Evolutionary conservation across 2,797 vertebrate species (phyloP).

Genomic region (Apogon talboti): DNA sequence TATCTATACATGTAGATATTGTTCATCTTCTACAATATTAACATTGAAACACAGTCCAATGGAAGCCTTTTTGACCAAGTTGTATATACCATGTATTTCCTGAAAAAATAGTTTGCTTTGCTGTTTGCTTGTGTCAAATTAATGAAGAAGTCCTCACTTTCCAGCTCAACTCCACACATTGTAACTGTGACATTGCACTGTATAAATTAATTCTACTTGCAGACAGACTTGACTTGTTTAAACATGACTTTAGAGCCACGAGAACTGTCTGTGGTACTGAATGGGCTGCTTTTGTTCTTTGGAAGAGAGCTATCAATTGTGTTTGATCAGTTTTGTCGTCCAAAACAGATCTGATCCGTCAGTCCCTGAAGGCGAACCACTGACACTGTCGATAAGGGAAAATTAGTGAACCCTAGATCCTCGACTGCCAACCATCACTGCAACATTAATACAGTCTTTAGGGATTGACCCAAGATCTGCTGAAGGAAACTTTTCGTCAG

Average conservation of each 20-base stretch:
- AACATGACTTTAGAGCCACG: conserved; percentile 33
- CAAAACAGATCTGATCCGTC: conserved; percentile 26
- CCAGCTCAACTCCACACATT: neutral
- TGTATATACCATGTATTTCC: no score
- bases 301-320: conserved; percentile 3
- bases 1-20: no score
- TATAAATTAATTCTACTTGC: no score
- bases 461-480: neutral
- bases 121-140: neutral
- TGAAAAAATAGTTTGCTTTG: conserved; percentile 15
- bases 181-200: no score
- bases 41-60: no score
- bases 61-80: no score
- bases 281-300: conserved; percentile 21
- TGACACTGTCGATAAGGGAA: conserved; percentile 12
- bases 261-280: neutral
- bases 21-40: no score
- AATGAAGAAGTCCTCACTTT: neutral
- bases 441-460: neutral
- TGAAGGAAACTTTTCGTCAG: no score
- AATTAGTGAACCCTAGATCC: conserved; percentile 1
- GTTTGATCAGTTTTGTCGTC: conserved; percentile 18
- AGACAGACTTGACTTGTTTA: conserved; percentile 16
- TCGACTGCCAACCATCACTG: conserved; percentile 1
- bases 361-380: conserved; percentile 15